phyloP scores from a whole-genome alignment of 2,113 vertebrate species.

The Pseudopipra pipra region DNA sequence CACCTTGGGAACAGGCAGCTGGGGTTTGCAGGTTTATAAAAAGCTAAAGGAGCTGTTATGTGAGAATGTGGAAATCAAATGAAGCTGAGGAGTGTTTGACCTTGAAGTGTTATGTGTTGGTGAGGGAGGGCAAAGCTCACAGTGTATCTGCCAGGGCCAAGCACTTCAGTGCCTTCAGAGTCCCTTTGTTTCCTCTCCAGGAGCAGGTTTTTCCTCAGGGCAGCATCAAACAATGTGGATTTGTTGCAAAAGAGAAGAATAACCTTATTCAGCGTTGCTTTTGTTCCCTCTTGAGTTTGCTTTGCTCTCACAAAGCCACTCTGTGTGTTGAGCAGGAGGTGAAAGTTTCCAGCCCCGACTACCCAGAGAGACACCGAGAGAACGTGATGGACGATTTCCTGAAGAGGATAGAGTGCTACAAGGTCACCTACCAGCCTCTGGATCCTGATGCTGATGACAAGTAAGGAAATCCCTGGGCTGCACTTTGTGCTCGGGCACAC shows the following conservation, averaged over 20 bases:
- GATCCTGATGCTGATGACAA: constrained; percentile 92
- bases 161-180: neutral
- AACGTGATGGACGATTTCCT: constrained; percentile 97
- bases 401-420: constrained; percentile 97
- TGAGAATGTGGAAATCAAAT: neutral
- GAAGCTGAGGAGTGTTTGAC: neutral
- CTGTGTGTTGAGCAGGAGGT: constrained; percentile 83
- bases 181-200: constrained; percentile 12
- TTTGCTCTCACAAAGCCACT: neutral
- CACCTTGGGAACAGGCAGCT: neutral
- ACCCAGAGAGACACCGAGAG: constrained; percentile 91
- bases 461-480: constrained; percentile 72
- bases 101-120: neutral
- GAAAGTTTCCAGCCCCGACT: constrained; percentile 96
- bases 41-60: neutral
- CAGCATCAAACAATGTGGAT: neutral
- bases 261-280: neutral
- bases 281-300: neutral
- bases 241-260: neutral
- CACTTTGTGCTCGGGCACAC: accelerated
- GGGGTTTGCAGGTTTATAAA: neutral
- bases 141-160: neutral
- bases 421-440: constrained; percentile 93
- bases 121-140: neutral
- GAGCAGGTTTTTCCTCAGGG: constrained; percentile 31